These are phyloP conservation scores for Rapana venosa DNA, from an alignment of 2,888 invertebrate species.

Conservation along the genomic window DNA sequence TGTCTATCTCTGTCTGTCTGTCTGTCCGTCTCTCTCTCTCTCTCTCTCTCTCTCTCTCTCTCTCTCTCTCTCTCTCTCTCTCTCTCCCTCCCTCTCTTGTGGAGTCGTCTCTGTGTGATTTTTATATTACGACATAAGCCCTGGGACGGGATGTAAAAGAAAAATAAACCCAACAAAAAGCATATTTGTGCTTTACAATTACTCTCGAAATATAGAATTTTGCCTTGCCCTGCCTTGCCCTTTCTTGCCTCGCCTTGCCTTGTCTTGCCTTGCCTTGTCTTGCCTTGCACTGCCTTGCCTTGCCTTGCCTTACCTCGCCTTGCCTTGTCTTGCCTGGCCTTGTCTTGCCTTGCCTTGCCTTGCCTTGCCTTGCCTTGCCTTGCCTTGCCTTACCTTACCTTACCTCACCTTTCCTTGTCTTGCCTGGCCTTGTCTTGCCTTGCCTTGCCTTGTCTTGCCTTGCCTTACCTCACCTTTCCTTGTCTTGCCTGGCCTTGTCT, in stretches of 20 bases:
- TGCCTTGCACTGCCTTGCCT: neutral
- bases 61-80: too few species aligned
- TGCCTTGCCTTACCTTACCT: neutral
- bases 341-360: neutral
- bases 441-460: constrained; percentile 6
- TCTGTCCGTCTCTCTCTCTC: too few species aligned
- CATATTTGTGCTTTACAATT: too few species aligned
- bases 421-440: constrained; percentile 7
- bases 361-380: neutral
- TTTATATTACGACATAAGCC: too few species aligned
- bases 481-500: constrained; percentile 15
- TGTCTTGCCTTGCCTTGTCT: neutral
- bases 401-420: neutral
- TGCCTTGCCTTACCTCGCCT: constrained; percentile 45
- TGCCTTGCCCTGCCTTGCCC: neutral
- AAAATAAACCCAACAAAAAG: too few species aligned
- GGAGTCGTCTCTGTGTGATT: too few species aligned
- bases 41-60: too few species aligned
- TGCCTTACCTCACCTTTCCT: constrained; percentile 45
- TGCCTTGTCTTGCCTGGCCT: constrained; percentile 30
- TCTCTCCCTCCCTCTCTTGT: too few species aligned
- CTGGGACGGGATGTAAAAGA: too few species aligned
- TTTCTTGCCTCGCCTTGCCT: neutral
- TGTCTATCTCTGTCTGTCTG: too few species aligned
- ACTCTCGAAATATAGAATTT: too few species aligned